Percentiles rank a stretch among this genome's conserved stretches.
phyloP scores from a whole-genome alignment of 2,888 invertebrate genomes.

The Melipona bicolor region DNA sequence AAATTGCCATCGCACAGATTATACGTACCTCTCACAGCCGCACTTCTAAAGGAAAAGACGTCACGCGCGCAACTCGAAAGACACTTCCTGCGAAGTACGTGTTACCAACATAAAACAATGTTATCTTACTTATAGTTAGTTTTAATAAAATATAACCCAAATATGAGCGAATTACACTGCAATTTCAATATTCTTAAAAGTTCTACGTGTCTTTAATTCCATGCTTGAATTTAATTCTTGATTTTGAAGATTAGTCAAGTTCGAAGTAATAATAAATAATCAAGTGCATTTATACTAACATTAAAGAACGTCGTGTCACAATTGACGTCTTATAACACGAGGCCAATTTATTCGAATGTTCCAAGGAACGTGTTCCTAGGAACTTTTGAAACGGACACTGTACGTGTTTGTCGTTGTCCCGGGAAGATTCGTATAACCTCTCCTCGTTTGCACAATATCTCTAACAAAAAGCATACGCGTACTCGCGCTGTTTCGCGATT shows the following conservation, averaged over 20 bases:
- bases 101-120: conserved; percentile 33
- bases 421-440: conserved; percentile 71
- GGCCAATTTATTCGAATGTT: neutral
- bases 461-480: conserved; percentile 31
- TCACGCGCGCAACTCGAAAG: conserved; percentile 57
- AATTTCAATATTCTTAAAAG: neutral
- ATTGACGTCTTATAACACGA: neutral
- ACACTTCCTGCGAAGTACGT: conserved; percentile 48
- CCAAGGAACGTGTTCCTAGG: conserved; percentile 26
- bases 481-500: conserved; percentile 9
- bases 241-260: neutral
- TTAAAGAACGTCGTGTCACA: neutral
- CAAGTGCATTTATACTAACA: neutral
- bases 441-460: conserved; percentile 47
- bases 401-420: conserved; percentile 58
- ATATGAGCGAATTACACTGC: neutral
- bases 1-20: conserved; percentile 52
- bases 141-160: neutral
- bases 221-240: neutral
- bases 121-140: neutral
- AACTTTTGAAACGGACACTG: conserved; percentile 33
- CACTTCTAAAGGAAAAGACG: conserved; percentile 77
- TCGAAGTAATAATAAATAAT: neutral
- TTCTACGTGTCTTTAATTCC: neutral
- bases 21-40: conserved; percentile 78